A percentile compares a stretch with the other conserved stretches of the same genome.
Evolutionary conservation across 2,888 invertebrate genomes (phyloP).

Genomic region (Julus scanicus): DNA sequence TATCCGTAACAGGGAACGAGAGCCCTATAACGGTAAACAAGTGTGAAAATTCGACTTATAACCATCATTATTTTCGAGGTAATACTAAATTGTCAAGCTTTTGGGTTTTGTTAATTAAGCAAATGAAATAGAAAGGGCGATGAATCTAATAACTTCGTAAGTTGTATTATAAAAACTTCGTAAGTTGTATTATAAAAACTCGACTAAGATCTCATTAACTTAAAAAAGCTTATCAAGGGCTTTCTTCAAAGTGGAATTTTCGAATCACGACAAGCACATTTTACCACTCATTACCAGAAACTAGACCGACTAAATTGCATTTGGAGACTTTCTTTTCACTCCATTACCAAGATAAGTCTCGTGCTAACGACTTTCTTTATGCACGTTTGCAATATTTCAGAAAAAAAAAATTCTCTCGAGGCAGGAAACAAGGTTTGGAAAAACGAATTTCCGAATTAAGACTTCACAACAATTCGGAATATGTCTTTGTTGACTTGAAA

Average conservation of each 20-base stretch:
- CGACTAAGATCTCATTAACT: background rate
- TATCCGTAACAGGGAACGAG: too few species aligned
- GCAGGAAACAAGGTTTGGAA: background rate
- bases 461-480: background rate
- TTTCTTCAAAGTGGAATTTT: background rate
- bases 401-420: background rate
- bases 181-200: background rate
- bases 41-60: too few species aligned
- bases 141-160: background rate
- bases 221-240: background rate
- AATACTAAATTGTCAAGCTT: too few species aligned
- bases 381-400: background rate
- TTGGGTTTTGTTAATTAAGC: too few species aligned
- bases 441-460: slow-evolving; percentile 18
- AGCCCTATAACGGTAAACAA: too few species aligned
- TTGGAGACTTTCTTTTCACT: background rate
- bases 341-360: background rate
- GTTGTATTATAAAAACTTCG: background rate
- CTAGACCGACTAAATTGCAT: background rate
- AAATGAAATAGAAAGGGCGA: too few species aligned
- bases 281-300: background rate
- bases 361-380: background rate
- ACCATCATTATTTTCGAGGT: too few species aligned
- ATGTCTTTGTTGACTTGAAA: background rate
- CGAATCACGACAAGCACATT: background rate